phyloP scores from a whole-genome alignment of 2,888 invertebrate species.

The Mythimna vitellina region DNA sequence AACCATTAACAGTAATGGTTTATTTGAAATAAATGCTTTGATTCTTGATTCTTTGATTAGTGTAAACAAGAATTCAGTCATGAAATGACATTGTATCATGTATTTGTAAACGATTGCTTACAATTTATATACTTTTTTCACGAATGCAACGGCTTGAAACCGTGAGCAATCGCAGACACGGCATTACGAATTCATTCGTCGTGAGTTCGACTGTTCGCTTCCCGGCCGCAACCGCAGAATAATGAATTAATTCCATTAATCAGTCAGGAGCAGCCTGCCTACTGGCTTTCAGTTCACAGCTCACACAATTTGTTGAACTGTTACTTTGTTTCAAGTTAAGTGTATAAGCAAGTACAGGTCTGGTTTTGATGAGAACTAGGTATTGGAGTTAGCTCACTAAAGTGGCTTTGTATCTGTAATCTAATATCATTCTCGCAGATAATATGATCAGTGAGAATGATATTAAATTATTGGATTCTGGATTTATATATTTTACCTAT shows the following conservation, averaged over 20 bases:
- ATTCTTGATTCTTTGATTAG: too few species aligned
- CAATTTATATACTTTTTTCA: conserved; percentile 16
- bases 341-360: neutral
- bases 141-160: conserved; percentile 47
- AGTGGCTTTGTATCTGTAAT: neutral
- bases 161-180: conserved; percentile 58
- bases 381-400: neutral
- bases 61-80: neutral
- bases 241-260: conserved; percentile 75
- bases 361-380: neutral
- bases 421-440: neutral
- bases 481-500: too few species aligned
- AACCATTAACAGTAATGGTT: too few species aligned
- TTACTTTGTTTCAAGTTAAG: conserved; percentile 40
- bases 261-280: conserved; percentile 67
- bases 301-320: conserved; percentile 41
- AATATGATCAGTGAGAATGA: too few species aligned
- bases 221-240: conserved; percentile 80
- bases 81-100: neutral
- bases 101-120: conserved; percentile 5
- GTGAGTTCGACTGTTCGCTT: conserved; percentile 76
- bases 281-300: conserved; percentile 57
- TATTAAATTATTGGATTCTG: too few species aligned
- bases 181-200: conserved; percentile 69
- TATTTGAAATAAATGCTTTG: too few species aligned